Evolutionary conservation across 2,888 invertebrate species (phyloP), one percentile per base, ranked within the genome.

Genomic region (Nymphalis c-album): DNA sequence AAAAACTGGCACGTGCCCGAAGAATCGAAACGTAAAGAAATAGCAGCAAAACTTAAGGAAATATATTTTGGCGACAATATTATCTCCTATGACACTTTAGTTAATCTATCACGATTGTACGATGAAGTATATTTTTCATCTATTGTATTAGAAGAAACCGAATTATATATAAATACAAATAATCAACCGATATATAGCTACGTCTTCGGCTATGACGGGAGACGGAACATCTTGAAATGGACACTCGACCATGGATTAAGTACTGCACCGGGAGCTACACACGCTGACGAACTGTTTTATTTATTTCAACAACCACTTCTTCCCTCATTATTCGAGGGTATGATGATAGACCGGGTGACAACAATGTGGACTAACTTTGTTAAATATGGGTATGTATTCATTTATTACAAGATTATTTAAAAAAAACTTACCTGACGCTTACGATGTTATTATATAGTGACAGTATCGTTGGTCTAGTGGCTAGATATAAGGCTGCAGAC

Each of bases 251-350:
- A 74, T 5, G 73, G 80, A 0, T 80, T 79, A 57, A 69, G 68
- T 2, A 71, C 69, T 0, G 72, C 78, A 0, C 69, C 77, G 0
- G 88, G 86, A 5, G 87, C 88, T 0, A 82, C 87, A 0, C 89
- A 90, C 61, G 87, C 83, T 6, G 89, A 89, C 60, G 89, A 89
- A 0, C 45, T 88, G 7, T 86, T 89, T 53, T 91, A 90, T 67
- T 63, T 91, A 47, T 90, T 90, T 69, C 83, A 83, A 16, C 85
- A 86, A 47, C 60, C 73, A 2, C 0, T 80, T 0, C 2, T 81
- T 1, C 78, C 82, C 0, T 69, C 76, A 0, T 64, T 84, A 13
- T 83, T 85, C 26, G 90, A 90, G 65, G 71, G 67, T 6, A 71
- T 79, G 46, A 88, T 88, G 82, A 85, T 89, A 22, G 77, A 86